These are phyloP conservation scores for Cryptops parisi DNA, from an alignment of 2,888 invertebrate genomes.

Conservation along the genomic window DNA sequence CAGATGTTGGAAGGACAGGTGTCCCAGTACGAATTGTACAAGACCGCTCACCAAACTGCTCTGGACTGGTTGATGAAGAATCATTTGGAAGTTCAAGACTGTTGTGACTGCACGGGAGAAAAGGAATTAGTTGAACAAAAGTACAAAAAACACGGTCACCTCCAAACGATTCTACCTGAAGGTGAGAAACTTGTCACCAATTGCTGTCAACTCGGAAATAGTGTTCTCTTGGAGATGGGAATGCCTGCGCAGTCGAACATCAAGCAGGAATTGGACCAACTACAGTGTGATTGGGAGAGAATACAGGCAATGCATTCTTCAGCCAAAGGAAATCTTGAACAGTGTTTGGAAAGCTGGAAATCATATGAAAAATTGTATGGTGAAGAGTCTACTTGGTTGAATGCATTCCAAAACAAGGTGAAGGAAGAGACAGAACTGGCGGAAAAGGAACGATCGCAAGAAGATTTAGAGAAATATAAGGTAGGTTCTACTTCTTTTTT, in stretches of 20 bases:
- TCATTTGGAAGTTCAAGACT: slow-evolving; percentile 66
- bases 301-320: slow-evolving; percentile 60
- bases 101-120: slow-evolving; percentile 76
- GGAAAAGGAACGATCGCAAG: slow-evolving; percentile 40
- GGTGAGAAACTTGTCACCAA: slow-evolving; percentile 57
- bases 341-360: slow-evolving; percentile 65
- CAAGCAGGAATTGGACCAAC: slow-evolving; percentile 61
- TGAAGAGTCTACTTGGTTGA: slow-evolving; percentile 56
- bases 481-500: too few species aligned
- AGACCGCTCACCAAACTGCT: slow-evolving; percentile 62
- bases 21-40: slow-evolving; percentile 71
- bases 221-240: slow-evolving; percentile 35
- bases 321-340: slow-evolving; percentile 54
- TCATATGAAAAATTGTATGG: slow-evolving; percentile 58
- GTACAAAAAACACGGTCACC: slow-evolving; percentile 54
- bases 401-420: slow-evolving; percentile 39
- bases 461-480: slow-evolving; percentile 47
- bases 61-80: slow-evolving; percentile 72
- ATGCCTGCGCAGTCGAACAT: slow-evolving; percentile 48
- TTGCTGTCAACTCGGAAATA: slow-evolving; percentile 55
- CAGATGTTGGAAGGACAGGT: slow-evolving; percentile 57
- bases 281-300: slow-evolving; percentile 68
- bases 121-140: slow-evolving; percentile 47
- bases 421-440: slow-evolving; percentile 59
- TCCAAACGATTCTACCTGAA: slow-evolving; percentile 50